Conservation (phyloP, 1,140 invertebrate genomes). For the Sinella curviseta region DNA sequence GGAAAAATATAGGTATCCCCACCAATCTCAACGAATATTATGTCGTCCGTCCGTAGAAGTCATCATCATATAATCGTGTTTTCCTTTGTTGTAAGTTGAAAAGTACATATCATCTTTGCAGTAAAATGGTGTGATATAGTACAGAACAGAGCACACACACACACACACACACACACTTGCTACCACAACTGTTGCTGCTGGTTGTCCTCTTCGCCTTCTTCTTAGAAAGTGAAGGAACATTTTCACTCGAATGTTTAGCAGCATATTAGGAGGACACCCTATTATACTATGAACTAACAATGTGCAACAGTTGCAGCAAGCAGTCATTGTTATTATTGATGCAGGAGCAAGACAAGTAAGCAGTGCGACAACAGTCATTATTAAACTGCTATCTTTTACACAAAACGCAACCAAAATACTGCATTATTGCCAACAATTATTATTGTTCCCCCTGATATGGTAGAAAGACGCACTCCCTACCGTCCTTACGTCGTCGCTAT, state of each 20-base stretch:
- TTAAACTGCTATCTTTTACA: background rate
- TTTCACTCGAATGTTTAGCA: conserved; percentile 8
- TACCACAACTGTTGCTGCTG: background rate
- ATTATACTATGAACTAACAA: background rate
- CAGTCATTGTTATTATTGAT: no score
- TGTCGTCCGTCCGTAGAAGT: no score
- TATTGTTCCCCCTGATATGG: background rate
- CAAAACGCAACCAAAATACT: background rate
- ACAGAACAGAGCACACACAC: no score
- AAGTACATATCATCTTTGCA: background rate
- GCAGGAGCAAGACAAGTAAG: background rate
- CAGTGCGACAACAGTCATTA: background rate
- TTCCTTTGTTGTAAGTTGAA: no score
- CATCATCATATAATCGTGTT: no score
- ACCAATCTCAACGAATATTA: no score
- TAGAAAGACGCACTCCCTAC: no score
- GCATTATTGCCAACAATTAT: no score
- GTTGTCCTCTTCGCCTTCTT: background rate
- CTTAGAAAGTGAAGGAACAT: conserved; percentile 35
- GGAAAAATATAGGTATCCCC: no score
- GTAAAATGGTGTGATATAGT: background rate
- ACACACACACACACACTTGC: background rate
- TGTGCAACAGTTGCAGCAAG: background rate
- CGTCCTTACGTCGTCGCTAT: no score
- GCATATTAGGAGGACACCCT: background rate